These are phyloP conservation scores for Uromys caudimaculatus DNA, from an alignment of 2,797 vertebrate genomes.

Conservation along the genomic window DNA sequence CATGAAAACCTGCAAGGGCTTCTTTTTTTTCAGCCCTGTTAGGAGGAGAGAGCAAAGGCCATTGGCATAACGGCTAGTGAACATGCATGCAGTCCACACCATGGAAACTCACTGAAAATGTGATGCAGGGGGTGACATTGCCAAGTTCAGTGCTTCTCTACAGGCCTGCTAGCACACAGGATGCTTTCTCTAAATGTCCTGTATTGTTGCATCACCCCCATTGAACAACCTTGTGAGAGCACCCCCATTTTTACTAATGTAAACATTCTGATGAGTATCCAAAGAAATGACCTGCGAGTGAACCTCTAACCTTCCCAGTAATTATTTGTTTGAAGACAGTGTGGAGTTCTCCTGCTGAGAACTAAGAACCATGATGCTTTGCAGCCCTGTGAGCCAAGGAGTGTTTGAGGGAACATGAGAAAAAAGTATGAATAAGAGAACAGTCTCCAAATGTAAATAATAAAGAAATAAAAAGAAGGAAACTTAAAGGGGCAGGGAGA, in stretches of 20 bases:
- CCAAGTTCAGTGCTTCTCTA: conserved; percentile 66
- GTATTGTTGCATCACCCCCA: conserved; percentile 86
- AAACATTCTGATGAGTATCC: conserved; percentile 98
- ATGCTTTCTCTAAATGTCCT: conserved; percentile 84
- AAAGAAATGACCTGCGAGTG: conserved; percentile 95
- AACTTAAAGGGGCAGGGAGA: conserved; percentile 81
- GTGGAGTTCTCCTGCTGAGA: conserved; percentile 97
- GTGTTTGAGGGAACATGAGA: conserved; percentile 88
- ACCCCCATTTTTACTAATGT: conserved; percentile 90
- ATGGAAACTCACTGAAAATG: conserved; percentile 65
- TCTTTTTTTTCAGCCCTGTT: conserved; percentile 45
- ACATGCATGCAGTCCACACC: conserved; percentile 56
- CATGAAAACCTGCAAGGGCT: conserved; percentile 33
- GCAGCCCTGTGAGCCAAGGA: conserved; percentile 87
- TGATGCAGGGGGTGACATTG: conserved; percentile 60
- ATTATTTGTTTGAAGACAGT: conserved; percentile 99
- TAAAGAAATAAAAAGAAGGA: conserved; percentile 90
- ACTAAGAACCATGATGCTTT: conserved; percentile 91
- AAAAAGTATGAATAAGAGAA: conserved; percentile 92
- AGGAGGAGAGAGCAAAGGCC: conserved; percentile 53
- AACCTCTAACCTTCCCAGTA: conserved; percentile 98
- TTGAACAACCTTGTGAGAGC: conserved; percentile 89
- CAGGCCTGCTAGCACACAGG: conserved; percentile 83
- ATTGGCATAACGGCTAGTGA: conserved; percentile 66
- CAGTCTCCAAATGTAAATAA: conserved; percentile 97